phyloP scores from a whole-genome alignment of 1,140 invertebrate species.

The Tachypleus tridentatus region DNA sequence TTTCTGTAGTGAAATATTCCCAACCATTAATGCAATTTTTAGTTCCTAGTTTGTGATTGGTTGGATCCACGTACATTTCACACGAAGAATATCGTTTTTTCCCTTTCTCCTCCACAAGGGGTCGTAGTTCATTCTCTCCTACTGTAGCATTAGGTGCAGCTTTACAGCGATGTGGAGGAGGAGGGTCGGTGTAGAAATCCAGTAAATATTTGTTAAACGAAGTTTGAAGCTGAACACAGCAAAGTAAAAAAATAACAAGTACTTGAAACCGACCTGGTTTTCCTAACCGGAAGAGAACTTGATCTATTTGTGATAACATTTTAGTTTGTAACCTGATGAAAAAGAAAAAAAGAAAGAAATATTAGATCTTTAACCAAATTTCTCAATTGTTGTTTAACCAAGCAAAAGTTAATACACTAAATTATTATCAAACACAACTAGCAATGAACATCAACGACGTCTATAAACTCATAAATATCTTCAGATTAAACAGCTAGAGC shows the following conservation, averaged over 20 bases:
- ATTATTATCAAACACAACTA: too few relatives aligned
- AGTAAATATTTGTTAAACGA: constrained; percentile 38
- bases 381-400: too few relatives aligned
- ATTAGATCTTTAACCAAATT: too few relatives aligned
- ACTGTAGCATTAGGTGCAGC: background rate
- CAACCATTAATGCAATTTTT: constrained; percentile 29
- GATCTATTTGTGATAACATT: too few relatives aligned
- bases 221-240: constrained; percentile 39
- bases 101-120: constrained; percentile 9
- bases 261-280: constrained; percentile 36
- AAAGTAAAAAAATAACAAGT: constrained; percentile 35
- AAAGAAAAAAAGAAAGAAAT: too few relatives aligned
- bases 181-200: constrained; percentile 34
- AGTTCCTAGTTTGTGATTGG: constrained; percentile 24
- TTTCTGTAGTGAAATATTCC: constrained; percentile 26
- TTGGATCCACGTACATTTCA: constrained; percentile 27
- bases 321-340: too few relatives aligned
- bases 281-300: too few relatives aligned
- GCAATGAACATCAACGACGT: too few relatives aligned
- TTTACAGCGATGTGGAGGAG: constrained; percentile 39
- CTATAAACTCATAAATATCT: too few relatives aligned
- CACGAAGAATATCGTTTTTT: constrained; percentile 23
- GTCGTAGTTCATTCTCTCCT: constrained; percentile 16
- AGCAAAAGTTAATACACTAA: too few relatives aligned
- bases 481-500: too few relatives aligned